Evolutionary conservation across 2,797 vertebrate species (phyloP).

Genomic region (Platalea minor): DNA sequence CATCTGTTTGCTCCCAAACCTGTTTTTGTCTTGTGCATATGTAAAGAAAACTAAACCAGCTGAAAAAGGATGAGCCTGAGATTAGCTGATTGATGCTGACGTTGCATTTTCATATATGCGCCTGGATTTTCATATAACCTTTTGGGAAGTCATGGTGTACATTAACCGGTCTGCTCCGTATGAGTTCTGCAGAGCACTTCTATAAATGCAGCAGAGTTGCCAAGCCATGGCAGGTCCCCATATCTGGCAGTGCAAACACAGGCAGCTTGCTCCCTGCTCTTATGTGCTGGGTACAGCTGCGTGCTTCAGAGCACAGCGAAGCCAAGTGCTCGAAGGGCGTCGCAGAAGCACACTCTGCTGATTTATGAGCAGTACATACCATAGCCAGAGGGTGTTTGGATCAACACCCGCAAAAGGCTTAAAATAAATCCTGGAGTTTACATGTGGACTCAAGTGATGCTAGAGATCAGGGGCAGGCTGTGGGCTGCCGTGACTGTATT

Average conservation of each 20-base stretch:
- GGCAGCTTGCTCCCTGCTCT: neutral
- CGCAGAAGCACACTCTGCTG: neutral
- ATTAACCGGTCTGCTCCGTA: neutral
- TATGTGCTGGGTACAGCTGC: neutral
- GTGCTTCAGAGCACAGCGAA: neutral
- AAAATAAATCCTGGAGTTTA: neutral
- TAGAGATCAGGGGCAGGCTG: neutral
- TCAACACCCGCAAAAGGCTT: neutral
- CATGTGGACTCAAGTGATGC: neutral
- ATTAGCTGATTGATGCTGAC: neutral
- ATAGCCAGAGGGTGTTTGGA: neutral
- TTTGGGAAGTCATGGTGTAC: neutral
- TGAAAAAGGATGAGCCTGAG: neutral
- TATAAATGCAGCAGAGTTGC: neutral
- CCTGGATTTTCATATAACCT: neutral
- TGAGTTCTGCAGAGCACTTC: neutral
- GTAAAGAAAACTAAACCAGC: neutral
- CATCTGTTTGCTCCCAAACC: neutral
- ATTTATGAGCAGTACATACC: neutral
- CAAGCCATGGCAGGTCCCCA: accelerated
- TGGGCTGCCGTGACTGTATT: neutral
- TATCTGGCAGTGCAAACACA: neutral
- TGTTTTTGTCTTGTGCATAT: neutral
- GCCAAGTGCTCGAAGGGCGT: accelerated
- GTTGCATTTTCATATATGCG: neutral